Conservation (phyloP, 2,113 vertebrate species). For the Lasiurus cinereus region DNA sequence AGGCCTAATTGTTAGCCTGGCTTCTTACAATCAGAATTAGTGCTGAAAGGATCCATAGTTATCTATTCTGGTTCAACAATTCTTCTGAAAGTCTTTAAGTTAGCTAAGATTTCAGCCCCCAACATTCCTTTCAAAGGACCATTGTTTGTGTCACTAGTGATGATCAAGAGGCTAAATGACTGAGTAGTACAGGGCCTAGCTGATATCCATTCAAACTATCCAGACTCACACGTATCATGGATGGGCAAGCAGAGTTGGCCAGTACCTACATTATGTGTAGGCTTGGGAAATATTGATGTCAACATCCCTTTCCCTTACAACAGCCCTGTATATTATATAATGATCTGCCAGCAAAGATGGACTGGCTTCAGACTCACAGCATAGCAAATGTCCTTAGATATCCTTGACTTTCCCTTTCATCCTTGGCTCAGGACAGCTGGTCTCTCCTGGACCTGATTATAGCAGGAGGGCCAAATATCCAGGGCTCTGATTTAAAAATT, state of each 20-base stretch:
- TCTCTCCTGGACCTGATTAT: conserved; percentile 28
- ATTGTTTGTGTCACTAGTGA: conserved; percentile 1
- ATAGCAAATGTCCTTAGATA: conserved; percentile 9
- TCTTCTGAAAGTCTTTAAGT: conserved; percentile 28
- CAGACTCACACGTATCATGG: neutral
- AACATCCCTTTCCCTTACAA: neutral
- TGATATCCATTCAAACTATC: neutral
- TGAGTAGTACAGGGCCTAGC: neutral
- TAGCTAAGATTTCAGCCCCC: neutral
- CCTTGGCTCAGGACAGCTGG: neutral
- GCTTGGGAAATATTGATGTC: neutral
- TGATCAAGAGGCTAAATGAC: neutral
- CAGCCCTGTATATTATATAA: neutral
- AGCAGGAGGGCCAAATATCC: neutral
- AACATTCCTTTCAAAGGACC: neutral
- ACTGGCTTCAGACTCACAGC: conserved; percentile 43
- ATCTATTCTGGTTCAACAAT: neutral
- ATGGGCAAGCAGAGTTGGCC: neutral
- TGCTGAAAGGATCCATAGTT: neutral
- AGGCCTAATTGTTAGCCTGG: neutral
- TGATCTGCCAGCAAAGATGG: neutral
- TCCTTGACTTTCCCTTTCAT: conserved; percentile 24
- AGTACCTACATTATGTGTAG: neutral
- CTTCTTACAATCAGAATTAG: neutral
- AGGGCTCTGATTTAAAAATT: conserved; percentile 55